Evolutionary conservation across 2,113 vertebrate species (phyloP).

Genomic region (Elanoides forficatus): DNA sequence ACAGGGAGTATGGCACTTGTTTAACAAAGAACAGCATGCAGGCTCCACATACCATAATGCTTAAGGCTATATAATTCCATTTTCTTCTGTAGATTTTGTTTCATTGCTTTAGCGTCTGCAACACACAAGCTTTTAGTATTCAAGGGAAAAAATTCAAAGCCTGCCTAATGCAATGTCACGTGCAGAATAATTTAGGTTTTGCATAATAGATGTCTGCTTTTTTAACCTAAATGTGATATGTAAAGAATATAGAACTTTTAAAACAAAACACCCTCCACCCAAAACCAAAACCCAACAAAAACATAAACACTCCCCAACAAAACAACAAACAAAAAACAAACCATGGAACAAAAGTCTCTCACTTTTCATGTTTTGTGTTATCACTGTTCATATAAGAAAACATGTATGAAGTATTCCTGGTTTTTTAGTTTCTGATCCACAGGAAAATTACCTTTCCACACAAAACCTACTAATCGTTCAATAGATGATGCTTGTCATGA

Average conservation of each 20-base stretch:
- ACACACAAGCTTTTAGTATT: not conserved
- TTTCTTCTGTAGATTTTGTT: slow-evolving; percentile 31
- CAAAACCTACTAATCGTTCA: not conserved
- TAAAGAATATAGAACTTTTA: not conserved
- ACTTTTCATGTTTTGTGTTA: not conserved
- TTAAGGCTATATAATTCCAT: slow-evolving; percentile 40
- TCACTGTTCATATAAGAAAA: not conserved
- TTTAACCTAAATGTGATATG: not conserved
- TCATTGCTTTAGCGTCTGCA: not conserved
- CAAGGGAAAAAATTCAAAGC: not conserved
- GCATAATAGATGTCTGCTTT: not conserved
- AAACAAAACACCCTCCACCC: not conserved
- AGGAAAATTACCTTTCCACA: not conserved
- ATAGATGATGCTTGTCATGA: not conserved
- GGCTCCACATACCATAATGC: not conserved
- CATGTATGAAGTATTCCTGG: not conserved
- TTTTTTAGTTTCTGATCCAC: not conserved
- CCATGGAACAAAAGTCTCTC: not conserved
- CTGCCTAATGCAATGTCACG: not conserved
- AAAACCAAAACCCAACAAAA: not conserved
- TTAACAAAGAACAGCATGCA: slow-evolving; percentile 61
- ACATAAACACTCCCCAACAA: not conserved
- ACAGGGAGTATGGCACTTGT: slow-evolving; percentile 36
- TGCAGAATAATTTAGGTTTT: not conserved
- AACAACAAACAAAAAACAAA: too few species aligned